Percentiles rank a stretch among this genome's conserved stretches.
Conservation (phyloP, 1,140 invertebrate genomes). For the Daktulosphaira vitifoliae region DNA sequence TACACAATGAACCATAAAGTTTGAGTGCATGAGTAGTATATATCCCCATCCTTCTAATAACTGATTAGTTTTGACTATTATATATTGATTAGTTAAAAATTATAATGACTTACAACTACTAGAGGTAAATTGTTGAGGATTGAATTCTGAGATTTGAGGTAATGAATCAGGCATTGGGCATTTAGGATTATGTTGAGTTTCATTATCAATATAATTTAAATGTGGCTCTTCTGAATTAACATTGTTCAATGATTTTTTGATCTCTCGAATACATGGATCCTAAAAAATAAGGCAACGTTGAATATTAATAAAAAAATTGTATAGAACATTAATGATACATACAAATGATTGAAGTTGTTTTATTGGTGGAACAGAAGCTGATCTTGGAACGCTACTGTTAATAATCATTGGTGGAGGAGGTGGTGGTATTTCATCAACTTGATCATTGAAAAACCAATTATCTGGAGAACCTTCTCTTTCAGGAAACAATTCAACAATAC, state of each 20-base stretch:
- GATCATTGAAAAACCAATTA: conserved; percentile 44
- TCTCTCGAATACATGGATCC: conserved; percentile 25
- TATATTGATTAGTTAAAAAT: too few relatives aligned
- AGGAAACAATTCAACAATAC: conserved; percentile 34
- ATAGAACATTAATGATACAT: not conserved
- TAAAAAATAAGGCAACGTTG: not conserved
- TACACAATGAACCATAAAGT: too few relatives aligned
- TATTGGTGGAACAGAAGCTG: conserved; percentile 37
- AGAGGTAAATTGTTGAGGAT: conserved; percentile 47
- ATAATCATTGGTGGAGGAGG: conserved; percentile 32
- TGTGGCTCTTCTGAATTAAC: conserved; percentile 1
- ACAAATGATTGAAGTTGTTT: conserved; percentile 34
- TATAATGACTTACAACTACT: conserved; percentile 56
- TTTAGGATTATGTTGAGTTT: conserved; percentile 13
- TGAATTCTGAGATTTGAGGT: conserved; percentile 50
- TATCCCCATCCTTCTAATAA: too few relatives aligned
- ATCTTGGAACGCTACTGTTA: conserved; percentile 34
- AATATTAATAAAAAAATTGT: too few relatives aligned
- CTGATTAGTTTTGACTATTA: too few relatives aligned
- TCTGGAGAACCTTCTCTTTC: conserved; percentile 16
- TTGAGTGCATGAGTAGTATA: too few relatives aligned
- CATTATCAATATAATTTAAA: conserved; percentile 21
- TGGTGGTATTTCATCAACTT: conserved; percentile 35
- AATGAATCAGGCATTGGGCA: conserved; percentile 36
- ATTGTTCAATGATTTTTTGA: conserved; percentile 21